A percentile compares a stretch with the other conserved stretches of the same genome.
Conservation (phyloP, 2,888 invertebrate species). For the Erynnis tages region DNA sequence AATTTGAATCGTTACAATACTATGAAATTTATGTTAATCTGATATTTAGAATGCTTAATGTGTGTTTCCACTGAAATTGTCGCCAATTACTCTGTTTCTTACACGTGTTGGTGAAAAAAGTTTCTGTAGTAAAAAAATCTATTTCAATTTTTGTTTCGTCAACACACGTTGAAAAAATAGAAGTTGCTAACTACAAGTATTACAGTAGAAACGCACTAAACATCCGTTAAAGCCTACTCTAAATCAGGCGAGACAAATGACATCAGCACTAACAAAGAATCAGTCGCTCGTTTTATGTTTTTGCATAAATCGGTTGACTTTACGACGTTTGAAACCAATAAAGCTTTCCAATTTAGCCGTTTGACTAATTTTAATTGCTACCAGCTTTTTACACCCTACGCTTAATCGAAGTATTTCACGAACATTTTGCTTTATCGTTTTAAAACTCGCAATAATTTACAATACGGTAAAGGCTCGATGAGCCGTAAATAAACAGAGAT, state of each 20-base stretch:
- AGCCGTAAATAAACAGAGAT: slow-evolving; percentile 64
- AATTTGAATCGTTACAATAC: no score
- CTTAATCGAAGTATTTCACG: slow-evolving; percentile 58
- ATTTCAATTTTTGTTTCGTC: no score
- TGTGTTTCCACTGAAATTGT: no score
- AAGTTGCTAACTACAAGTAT: no score
- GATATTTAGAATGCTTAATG: no score
- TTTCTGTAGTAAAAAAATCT: no score
- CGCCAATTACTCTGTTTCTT: no score
- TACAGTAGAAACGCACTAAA: no score
- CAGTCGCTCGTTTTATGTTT: slow-evolving; percentile 42
- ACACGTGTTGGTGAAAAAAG: no score
- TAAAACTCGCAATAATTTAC: slow-evolving; percentile 65
- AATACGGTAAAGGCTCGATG: slow-evolving; percentile 53
- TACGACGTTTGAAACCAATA: slow-evolving; percentile 60
- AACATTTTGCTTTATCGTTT: slow-evolving; percentile 56
- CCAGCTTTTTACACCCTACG: slow-evolving; percentile 58
- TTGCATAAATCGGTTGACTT: slow-evolving; percentile 66
- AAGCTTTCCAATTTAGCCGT: slow-evolving; percentile 61
- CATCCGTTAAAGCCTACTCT: slow-evolving; percentile 30
- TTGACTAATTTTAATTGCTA: slow-evolving; percentile 72
- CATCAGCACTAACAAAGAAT: slow-evolving; percentile 35
- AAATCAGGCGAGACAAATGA: slow-evolving; percentile 42
- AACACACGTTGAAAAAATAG: no score
- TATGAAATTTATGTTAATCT: no score